Conservation (phyloP, 2,888 invertebrate genomes). For the Nezara viridula region DNA sequence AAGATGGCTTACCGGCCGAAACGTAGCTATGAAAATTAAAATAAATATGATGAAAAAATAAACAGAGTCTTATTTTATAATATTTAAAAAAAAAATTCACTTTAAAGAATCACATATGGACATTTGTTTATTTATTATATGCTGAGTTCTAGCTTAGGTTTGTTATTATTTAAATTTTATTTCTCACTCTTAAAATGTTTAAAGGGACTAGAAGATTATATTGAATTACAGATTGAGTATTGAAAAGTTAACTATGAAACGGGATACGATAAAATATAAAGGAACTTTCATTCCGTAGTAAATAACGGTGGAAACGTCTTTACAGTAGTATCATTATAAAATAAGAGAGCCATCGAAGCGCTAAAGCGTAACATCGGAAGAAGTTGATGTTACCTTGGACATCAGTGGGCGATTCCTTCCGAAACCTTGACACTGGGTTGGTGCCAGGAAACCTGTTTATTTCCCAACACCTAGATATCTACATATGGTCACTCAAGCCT, state of each 20-base stretch:
- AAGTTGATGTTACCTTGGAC: neutral
- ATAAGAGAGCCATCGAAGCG: neutral
- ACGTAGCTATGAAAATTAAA: too few relatives aligned
- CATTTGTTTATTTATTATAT: too few relatives aligned
- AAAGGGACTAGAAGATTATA: too few relatives aligned
- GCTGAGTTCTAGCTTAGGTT: too few relatives aligned
- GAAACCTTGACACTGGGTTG: neutral
- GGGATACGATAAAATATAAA: neutral
- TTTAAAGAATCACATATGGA: too few relatives aligned
- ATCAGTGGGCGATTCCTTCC: neutral
- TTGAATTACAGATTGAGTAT: too few relatives aligned
- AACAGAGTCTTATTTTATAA: too few relatives aligned
- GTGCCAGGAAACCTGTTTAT: neutral
- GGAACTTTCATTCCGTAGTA: neutral
- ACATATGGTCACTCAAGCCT: neutral
- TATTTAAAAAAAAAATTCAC: too few relatives aligned
- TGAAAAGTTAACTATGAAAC: neutral
- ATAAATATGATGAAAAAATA: too few relatives aligned
- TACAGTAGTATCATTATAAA: neutral
- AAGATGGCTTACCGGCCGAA: too few relatives aligned
- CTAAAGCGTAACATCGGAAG: slow-evolving; percentile 19
- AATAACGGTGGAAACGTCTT: neutral
- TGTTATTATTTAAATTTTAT: too few relatives aligned
- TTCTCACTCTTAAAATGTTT: too few relatives aligned
- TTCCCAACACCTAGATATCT: neutral